Evolutionary conservation across 2,888 invertebrate genomes (phyloP), one percentile per base, ranked within the genome.

Genomic region (Drosophila sordidula): DNA sequence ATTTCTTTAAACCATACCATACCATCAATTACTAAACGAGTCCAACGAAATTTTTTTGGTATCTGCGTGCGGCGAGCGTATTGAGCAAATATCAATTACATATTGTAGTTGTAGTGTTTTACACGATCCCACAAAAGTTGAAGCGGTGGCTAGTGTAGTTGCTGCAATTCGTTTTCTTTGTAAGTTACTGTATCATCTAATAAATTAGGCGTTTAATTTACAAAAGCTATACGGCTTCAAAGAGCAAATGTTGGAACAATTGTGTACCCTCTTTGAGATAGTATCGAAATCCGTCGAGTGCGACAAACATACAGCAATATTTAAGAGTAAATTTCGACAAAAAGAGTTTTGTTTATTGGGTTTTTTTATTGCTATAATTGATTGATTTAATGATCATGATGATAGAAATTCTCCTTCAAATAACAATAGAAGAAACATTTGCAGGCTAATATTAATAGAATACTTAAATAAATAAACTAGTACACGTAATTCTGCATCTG

Each of bases 371-470:
- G 52, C 61, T 46, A 78, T 78, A 50, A 57, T 38, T 32, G 32
- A 12, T 34, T 34, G 34, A 4, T 12, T 12, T 12, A 34, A 12
- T 34, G 12, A 34, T 34, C 29, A 29, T 9, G 29, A 29, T 65
- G 54, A 59, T 68, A 45, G 45, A 59, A 39, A 29, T 39, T 59
- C 41, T 61, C 56, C 65, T 78, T 72, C 54, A 51, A 64, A 61
- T 65, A 69, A 72, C 58, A 75, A 70, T 84, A 58, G 41, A 62
- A 49, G 55, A 63, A 69, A 82, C 78, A 75, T 63, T 80, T 80
- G 71, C 84, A 81, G 78, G 81, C 78, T 81, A 80, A 75, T 84
- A 87, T 76, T 70, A 74, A 66, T 74, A 68, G 71, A 82, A 70
- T 74, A 71, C 74, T 78, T 72, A 70, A 78, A 70, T 86, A 74